Conservation (phyloP, 2,888 invertebrate species). For the Parnassius mnemosyne region DNA sequence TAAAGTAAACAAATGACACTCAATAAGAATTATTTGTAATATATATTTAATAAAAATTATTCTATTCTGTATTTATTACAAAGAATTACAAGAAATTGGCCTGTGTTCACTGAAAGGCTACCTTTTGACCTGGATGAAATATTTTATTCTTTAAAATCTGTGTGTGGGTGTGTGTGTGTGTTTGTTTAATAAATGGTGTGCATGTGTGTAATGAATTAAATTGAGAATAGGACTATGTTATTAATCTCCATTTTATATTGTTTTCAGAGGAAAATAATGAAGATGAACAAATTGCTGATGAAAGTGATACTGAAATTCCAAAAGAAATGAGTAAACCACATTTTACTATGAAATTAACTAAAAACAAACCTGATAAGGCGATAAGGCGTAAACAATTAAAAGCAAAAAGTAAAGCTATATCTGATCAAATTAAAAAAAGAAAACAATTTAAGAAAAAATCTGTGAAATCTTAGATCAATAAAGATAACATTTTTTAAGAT, state of each 20-base stretch:
- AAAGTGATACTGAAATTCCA: slow-evolving; percentile 38
- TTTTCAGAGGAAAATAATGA: slow-evolving; percentile 20
- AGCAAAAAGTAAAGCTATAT: slow-evolving; percentile 70
- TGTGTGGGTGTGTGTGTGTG: no score
- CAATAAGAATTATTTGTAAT: no score
- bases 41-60: no score
- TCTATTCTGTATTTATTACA: no score
- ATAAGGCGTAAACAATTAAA: slow-evolving; percentile 73
- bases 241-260: slow-evolving; percentile 11
- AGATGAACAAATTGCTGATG: slow-evolving; percentile 55
- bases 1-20: no score
- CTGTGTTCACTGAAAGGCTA: no score
- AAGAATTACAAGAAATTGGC: no score
- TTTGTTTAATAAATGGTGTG: no score
- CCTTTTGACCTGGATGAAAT: no score
- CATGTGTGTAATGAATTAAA: no score
- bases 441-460: slow-evolving; percentile 65
- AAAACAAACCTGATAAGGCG: slow-evolving; percentile 66
- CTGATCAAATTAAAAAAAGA: slow-evolving; percentile 71
- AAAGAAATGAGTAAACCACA: slow-evolving; percentile 36
- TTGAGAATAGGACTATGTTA: background rate
- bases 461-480: slow-evolving; percentile 35
- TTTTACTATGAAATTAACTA: slow-evolving; percentile 51
- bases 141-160: no score
- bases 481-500: slow-evolving; percentile 5